These are phyloP conservation scores for Sebastes matsubarae DNA, from an alignment of 2,797 vertebrate genomes.

Conservation along the genomic window DNA sequence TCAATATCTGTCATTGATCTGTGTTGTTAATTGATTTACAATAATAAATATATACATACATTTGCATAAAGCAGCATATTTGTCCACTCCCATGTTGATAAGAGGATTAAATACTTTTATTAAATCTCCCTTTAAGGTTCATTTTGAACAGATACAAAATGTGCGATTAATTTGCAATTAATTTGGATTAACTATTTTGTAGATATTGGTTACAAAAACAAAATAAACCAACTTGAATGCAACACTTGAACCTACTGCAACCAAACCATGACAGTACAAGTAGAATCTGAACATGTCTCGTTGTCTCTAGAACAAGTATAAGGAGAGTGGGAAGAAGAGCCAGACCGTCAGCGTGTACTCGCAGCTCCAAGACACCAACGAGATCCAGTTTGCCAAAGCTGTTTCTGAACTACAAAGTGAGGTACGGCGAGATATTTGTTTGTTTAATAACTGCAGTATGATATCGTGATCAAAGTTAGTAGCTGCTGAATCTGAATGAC, in stretches of 20 bases:
- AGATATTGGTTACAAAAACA: not conserved
- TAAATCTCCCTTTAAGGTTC: too few species aligned
- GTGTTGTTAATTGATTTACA: too few species aligned
- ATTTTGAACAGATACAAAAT: too few species aligned
- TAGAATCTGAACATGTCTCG: not conserved
- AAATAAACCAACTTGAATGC: not conserved
- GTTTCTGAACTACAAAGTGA: constrained; percentile 88
- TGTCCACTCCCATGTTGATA: too few species aligned
- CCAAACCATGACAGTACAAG: not conserved
- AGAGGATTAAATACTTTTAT: too few species aligned
- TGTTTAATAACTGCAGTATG: not conserved
- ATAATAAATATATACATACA: too few species aligned
- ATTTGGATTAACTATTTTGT: not conserved
- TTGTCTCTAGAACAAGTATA: constrained; percentile 80
- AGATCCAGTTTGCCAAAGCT: constrained; percentile 88
- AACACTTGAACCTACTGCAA: not conserved
- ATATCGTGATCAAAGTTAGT: not conserved
- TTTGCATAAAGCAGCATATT: too few species aligned
- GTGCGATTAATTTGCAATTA: too few species aligned
- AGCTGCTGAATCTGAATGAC: not conserved
- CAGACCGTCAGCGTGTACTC: constrained; percentile 86
- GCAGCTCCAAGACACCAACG: constrained; percentile 88
- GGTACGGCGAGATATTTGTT: constrained; percentile 66
- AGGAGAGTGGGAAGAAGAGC: constrained; percentile 82
- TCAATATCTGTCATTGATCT: too few species aligned